Evolutionary conservation across 1,140 invertebrate species (phyloP).

Genomic region (Drosophila nebulosa): DNA sequence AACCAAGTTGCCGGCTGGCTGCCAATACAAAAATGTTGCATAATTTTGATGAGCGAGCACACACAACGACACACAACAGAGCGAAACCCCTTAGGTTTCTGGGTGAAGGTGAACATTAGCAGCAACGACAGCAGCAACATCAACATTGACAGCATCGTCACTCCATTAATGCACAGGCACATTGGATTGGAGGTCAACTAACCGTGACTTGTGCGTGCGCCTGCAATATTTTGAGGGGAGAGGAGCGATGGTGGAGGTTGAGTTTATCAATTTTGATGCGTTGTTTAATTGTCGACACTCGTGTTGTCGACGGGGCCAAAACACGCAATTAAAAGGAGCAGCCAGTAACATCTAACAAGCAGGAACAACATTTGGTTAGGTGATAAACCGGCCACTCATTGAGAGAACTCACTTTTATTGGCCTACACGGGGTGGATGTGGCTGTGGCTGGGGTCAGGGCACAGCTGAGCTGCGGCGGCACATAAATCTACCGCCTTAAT

Average conservation of each 20-base stretch:
- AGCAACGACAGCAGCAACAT: not conserved
- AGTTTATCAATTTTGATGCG: slow-evolving; percentile 70
- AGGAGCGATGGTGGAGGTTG: not conserved
- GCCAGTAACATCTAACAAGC: not conserved
- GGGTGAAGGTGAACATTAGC: slow-evolving; percentile 47
- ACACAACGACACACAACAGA: too few species aligned
- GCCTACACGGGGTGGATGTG: not conserved
- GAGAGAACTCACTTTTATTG: slow-evolving; percentile 37
- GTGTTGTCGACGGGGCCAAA: slow-evolving; percentile 28
- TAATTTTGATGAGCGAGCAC: slow-evolving; percentile 47
- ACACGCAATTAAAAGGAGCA: slow-evolving; percentile 67
- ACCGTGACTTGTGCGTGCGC: slow-evolving; percentile 28
- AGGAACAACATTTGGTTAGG: slow-evolving; percentile 47
- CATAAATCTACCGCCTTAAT: slow-evolving; percentile 73
- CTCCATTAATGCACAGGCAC: slow-evolving; percentile 47
- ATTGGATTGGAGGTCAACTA: slow-evolving; percentile 30
- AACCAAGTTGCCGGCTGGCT: slow-evolving; percentile 35
- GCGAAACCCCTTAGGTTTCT: slow-evolving; percentile 13
- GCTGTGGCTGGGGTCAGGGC: slow-evolving; percentile 21
- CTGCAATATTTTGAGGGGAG: slow-evolving; percentile 21
- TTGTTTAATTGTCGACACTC: slow-evolving; percentile 65
- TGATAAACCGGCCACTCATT: slow-evolving; percentile 41
- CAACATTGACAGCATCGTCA: slow-evolving; percentile 16
- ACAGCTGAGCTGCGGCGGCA: slow-evolving; percentile 56
- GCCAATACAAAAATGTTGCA: slow-evolving; percentile 60